Percentiles rank a stretch among this genome's conserved stretches.
phyloP scores from a whole-genome alignment of 2,113 vertebrate genomes.

The Muntiacus reevesi region DNA sequence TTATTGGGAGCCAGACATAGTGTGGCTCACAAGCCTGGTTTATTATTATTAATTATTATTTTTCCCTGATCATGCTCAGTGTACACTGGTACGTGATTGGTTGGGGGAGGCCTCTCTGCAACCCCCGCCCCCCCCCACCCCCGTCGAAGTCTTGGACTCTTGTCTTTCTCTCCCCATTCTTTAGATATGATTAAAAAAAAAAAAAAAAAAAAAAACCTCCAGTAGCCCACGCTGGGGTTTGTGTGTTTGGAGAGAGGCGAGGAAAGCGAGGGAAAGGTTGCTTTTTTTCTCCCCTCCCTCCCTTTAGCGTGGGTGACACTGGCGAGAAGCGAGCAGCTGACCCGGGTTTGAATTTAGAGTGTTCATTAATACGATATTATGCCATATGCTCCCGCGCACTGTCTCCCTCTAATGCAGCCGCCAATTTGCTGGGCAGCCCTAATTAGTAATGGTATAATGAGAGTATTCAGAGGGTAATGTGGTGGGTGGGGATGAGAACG shows the following conservation, averaged over 20 bases:
- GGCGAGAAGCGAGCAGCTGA: slow-evolving; percentile 95
- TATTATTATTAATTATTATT: neutral
- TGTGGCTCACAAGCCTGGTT: neutral
- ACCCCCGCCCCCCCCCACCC: too few relatives aligned
- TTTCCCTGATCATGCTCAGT: neutral
- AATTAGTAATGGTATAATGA: slow-evolving; percentile 99
- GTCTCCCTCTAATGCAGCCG: slow-evolving; percentile 95
- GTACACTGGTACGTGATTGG: neutral
- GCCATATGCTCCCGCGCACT: slow-evolving; percentile 98
- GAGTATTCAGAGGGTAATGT: slow-evolving; percentile 94
- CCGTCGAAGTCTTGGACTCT: neutral
- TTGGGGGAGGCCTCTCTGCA: neutral
- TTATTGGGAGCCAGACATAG: neutral
- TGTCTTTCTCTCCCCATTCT: neutral
- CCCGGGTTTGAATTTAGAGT: slow-evolving; percentile 99
- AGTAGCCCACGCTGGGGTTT: slow-evolving; percentile 63
- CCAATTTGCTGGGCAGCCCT: slow-evolving; percentile 98
- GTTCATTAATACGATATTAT: slow-evolving; percentile 99
- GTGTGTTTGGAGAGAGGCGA: slow-evolving; percentile 82
- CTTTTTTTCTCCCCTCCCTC: slow-evolving; percentile 74
- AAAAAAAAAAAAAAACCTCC: slow-evolving; percentile 67
- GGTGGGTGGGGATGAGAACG: slow-evolving; percentile 87
- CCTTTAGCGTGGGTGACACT: slow-evolving; percentile 90
- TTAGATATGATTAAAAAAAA: slow-evolving; percentile 83
- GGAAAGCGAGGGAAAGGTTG: slow-evolving; percentile 81